phyloP scores from a whole-genome alignment of 2,888 invertebrate species.

The Aquatica leii region DNA sequence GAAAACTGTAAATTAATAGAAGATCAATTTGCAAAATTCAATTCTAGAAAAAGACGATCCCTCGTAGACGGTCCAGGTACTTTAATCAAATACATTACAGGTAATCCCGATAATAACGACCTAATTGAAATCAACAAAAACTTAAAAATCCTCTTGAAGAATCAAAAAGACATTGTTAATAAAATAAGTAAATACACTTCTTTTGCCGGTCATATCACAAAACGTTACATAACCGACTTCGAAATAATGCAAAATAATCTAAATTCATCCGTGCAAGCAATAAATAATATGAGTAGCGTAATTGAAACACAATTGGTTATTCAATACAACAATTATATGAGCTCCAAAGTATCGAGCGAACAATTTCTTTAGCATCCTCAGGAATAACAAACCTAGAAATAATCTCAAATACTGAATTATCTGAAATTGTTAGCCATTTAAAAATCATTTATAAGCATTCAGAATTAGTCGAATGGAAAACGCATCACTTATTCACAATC shows the following conservation, averaged over 20 bases:
- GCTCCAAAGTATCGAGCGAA: conserved; percentile 8
- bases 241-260: conserved; percentile 15
- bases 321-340: conserved; percentile 21
- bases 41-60: too few relatives aligned
- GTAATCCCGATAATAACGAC: too few relatives aligned
- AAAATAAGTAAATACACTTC: conserved; percentile 27
- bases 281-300: conserved; percentile 19
- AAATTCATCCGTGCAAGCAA: conserved; percentile 6
- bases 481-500: conserved; percentile 7
- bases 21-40: too few relatives aligned
- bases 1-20: too few relatives aligned
- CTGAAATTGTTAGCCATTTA: conserved; percentile 8
- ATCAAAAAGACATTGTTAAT: conserved; percentile 24
- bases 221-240: conserved; percentile 17
- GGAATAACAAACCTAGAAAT: conserved; percentile 13
- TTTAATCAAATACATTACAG: conserved; percentile 11
- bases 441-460: conserved; percentile 2
- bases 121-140: too few relatives aligned
- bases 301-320: conserved; percentile 16
- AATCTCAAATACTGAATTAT: conserved; percentile 3
- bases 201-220: conserved; percentile 30
- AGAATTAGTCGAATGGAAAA: conserved; percentile 9
- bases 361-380: conserved; percentile 13
- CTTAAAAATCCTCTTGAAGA: conserved; percentile 15
- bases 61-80: too few relatives aligned